Percentiles rank a stretch among this genome's conserved stretches.
Evolutionary conservation across 1,140 invertebrate species (phyloP).

Genomic region (Papilio helenus): DNA sequence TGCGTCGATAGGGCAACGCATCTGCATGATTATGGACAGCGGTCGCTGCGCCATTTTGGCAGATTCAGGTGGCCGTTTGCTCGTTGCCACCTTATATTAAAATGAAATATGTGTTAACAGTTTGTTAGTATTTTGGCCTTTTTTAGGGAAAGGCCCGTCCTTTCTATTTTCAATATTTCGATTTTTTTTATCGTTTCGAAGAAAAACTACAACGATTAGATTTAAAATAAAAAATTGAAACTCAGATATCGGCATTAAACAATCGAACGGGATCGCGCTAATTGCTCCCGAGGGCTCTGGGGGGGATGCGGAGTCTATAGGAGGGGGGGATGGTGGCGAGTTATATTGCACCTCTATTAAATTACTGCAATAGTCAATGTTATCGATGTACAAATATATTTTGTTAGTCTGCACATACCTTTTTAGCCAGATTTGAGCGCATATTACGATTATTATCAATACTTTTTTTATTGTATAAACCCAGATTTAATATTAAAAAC

Average conservation of each 20-base stretch:
- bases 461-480: too few species aligned
- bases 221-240: conserved; percentile 23
- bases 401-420: not conserved
- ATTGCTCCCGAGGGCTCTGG: not conserved
- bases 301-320: not conserved
- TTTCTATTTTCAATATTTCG: not conserved
- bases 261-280: conserved; percentile 5
- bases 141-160: too few species aligned
- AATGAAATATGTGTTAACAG: too few species aligned
- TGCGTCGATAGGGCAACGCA: too few species aligned
- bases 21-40: too few species aligned
- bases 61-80: too few species aligned
- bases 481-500: too few species aligned
- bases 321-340: not conserved
- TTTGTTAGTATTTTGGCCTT: too few species aligned
- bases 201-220: not conserved
- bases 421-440: not conserved
- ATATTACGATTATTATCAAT: too few species aligned
- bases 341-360: conserved; percentile 6
- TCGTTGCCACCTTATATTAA: too few species aligned
- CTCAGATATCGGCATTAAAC: conserved; percentile 20
- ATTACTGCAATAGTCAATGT: conserved; percentile 9
- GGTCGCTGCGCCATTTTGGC: too few species aligned
- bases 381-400: not conserved
- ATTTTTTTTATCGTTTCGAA: not conserved